phyloP scores from a whole-genome alignment of 1,140 invertebrate genomes.

The Polypedilum vanderplanki region DNA sequence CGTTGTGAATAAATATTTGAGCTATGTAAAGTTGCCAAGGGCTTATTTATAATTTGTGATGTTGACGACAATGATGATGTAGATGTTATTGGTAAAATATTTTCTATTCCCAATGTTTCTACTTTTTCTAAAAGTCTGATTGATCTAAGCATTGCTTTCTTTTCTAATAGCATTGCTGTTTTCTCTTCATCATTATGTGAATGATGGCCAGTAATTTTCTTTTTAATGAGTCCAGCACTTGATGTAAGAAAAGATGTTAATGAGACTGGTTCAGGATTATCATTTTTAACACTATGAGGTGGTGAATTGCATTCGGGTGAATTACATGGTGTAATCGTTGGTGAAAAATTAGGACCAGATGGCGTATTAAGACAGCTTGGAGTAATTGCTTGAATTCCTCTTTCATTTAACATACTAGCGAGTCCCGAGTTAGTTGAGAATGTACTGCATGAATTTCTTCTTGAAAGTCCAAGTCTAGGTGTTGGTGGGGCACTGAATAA shows the following conservation, averaged over 20 bases:
- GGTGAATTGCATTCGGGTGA: slow-evolving; percentile 52
- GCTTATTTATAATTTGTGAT: slow-evolving; percentile 32
- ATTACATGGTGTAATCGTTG: slow-evolving; percentile 77
- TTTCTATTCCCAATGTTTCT: slow-evolving; percentile 59
- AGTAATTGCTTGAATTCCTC: slow-evolving; percentile 67
- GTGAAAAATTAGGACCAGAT: slow-evolving; percentile 58
- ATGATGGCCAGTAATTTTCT: slow-evolving; percentile 53
- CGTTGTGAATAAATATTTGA: slow-evolving; percentile 45
- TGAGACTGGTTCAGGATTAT: slow-evolving; percentile 48
- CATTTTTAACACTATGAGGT: slow-evolving; percentile 53
- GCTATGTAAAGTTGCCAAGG: slow-evolving; percentile 49
- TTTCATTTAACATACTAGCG: slow-evolving; percentile 72
- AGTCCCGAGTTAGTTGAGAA: slow-evolving; percentile 72
- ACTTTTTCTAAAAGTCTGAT: slow-evolving; percentile 59
- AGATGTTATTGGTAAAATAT: slow-evolving; percentile 53
- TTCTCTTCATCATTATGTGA: slow-evolving; percentile 39
- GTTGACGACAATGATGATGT: slow-evolving; percentile 35
- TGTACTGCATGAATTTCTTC: slow-evolving; percentile 65
- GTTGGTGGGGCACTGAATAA: slow-evolving; percentile 46
- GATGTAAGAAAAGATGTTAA: slow-evolving; percentile 59
- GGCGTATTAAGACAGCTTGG: slow-evolving; percentile 61
- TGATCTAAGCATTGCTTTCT: slow-evolving; percentile 45
- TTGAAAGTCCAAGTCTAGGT: slow-evolving; percentile 51
- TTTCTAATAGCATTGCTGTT: slow-evolving; percentile 46
- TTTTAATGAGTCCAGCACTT: slow-evolving; percentile 66